phyloP scores from a whole-genome alignment of 2,113 vertebrate genomes.

The Ammospiza nelsoni region DNA sequence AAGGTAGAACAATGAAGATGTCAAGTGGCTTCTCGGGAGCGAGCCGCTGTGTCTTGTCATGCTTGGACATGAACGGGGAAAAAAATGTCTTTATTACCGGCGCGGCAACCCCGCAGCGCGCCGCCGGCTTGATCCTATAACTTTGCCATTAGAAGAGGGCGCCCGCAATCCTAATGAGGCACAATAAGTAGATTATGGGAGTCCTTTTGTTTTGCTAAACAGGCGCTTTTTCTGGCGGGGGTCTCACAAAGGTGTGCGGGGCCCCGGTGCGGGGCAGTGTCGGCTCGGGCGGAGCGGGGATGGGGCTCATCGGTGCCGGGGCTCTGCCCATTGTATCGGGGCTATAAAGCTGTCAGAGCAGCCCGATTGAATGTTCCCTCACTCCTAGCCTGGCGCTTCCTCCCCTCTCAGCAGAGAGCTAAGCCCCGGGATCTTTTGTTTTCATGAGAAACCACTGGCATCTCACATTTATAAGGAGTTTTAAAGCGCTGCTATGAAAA shows the following conservation, averaged over 20 bases:
- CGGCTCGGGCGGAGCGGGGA: neutral
- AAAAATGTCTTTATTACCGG: conserved; percentile 72
- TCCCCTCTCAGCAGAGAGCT: conserved; percentile 48
- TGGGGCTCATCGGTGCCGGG: conserved; percentile 51
- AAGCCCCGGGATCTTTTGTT: conserved; percentile 61
- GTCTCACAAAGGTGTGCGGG: conserved; percentile 58
- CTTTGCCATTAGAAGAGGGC: conserved; percentile 61
- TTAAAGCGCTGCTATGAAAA: conserved; percentile 46
- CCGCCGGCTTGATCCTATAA: conserved; percentile 61
- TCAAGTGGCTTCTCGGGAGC: conserved; percentile 54
- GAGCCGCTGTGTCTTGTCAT: conserved; percentile 57
- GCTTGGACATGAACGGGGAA: conserved; percentile 48
- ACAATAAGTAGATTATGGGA: conserved; percentile 73
- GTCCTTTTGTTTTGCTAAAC: conserved; percentile 70
- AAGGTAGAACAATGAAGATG: conserved; percentile 72
- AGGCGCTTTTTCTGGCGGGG: conserved; percentile 52
- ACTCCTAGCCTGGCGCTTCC: conserved; percentile 37
- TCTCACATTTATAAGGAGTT: conserved; percentile 48
- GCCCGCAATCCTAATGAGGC: conserved; percentile 64
- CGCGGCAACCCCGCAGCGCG: conserved; percentile 57
- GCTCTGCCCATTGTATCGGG: conserved; percentile 70
- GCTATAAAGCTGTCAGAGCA: conserved; percentile 77
- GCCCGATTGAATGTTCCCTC: conserved; percentile 51
- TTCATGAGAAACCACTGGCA: conserved; percentile 68
- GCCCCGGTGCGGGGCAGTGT: conserved; percentile 16